Percentiles rank a stretch among this genome's conserved stretches.
Conservation (phyloP, 2,113 vertebrate genomes). For the Pituophis catenifer region DNA sequence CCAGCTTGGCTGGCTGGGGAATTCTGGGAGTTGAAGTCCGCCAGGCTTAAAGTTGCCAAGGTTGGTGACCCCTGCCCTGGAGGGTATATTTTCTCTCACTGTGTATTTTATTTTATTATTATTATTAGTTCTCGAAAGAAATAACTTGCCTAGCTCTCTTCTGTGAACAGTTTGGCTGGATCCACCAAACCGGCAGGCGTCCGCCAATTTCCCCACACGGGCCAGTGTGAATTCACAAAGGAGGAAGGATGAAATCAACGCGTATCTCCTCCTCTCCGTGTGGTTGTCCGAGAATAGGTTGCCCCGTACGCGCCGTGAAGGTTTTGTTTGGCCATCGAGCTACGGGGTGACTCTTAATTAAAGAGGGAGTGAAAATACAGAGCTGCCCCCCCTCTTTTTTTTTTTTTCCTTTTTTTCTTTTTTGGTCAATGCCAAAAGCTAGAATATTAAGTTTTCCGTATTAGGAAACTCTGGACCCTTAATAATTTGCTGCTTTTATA, state of each 20-base stretch:
- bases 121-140: neutral
- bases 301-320: neutral
- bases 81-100: neutral
- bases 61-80: neutral
- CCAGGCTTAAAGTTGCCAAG: too few species aligned
- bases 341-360: neutral
- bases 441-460: neutral
- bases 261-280: too few species aligned
- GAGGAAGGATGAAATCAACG: neutral
- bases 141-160: neutral
- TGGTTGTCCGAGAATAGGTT: neutral
- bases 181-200: neutral
- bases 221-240: neutral
- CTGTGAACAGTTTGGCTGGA: neutral
- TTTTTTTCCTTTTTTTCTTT: neutral
- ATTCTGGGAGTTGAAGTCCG: too few species aligned
- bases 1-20: too few species aligned
- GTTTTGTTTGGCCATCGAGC: neutral
- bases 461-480: neutral
- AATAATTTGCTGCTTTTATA: neutral
- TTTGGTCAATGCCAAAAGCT: neutral
- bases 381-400: neutral
- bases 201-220: neutral
- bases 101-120: too few species aligned
- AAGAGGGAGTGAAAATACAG: neutral